A percentile compares a stretch with the other conserved stretches of the same genome.
Conservation (phyloP, 2,113 vertebrate species). For the Tautogolabrus adspersus region DNA sequence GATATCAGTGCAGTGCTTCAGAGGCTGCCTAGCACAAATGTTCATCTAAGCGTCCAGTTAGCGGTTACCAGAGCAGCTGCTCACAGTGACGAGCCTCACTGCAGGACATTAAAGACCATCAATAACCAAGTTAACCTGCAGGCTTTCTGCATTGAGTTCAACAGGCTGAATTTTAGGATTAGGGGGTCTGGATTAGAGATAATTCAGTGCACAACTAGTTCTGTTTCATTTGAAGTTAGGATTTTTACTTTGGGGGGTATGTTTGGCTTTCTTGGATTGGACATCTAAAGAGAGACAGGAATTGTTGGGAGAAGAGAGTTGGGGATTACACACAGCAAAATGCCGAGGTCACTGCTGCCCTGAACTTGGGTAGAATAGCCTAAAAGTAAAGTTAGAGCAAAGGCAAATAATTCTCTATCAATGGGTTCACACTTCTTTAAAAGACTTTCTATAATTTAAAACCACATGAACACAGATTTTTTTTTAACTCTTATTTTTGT, state of each 20-base stretch:
- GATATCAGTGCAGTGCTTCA: conserved; percentile 67
- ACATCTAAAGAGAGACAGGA: no score
- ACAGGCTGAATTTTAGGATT: conserved; percentile 14
- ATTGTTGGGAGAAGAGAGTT: no score
- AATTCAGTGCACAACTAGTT: not conserved
- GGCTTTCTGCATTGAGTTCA: conserved; percentile 40
- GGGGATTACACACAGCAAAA: no score
- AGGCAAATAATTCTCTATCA: not conserved
- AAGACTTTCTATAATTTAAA: not conserved
- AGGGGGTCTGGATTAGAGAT: not conserved
- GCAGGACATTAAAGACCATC: conserved; percentile 62
- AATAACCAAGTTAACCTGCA: conserved; percentile 62
- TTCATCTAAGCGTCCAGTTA: conserved; percentile 75
- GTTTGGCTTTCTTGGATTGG: no score
- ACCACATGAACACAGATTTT: no score
- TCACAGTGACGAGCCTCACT: conserved; percentile 63
- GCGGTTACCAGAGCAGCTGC: conserved; percentile 72
- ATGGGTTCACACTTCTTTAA: not conserved
- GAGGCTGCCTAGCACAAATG: conserved; percentile 72
- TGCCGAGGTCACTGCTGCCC: no score
- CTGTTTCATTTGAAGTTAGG: not conserved
- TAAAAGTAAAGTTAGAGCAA: conserved; percentile 18
- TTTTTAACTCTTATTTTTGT: no score
- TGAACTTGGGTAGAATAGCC: conserved; percentile 13
- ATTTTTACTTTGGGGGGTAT: no score